Conservation (phyloP, 2,113 vertebrate species). For the Delphinus delphis region DNA sequence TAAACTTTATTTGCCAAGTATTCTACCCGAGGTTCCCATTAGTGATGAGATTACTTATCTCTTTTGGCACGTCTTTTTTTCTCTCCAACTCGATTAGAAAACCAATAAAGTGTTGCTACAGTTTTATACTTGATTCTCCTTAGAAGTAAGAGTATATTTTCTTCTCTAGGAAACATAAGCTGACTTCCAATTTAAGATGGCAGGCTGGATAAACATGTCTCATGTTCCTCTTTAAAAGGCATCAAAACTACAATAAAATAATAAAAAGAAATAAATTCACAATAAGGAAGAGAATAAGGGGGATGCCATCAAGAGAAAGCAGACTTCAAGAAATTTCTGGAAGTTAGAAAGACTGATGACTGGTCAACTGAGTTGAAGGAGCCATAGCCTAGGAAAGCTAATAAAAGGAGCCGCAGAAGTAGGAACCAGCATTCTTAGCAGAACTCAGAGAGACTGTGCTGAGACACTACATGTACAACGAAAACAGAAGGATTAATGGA, state of each 20-base stretch:
- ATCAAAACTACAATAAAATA: not conserved
- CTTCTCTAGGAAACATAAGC: not conserved
- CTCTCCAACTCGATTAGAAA: not conserved
- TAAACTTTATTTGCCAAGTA: not conserved
- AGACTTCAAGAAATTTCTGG: not conserved
- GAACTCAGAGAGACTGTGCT: not conserved
- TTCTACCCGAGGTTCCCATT: not conserved
- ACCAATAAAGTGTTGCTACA: not conserved
- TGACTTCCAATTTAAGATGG: not conserved
- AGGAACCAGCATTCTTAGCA: not conserved
- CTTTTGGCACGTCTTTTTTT: not conserved
- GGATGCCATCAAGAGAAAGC: not conserved
- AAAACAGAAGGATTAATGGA: not conserved
- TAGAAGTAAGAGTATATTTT: not conserved
- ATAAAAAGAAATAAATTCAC: not conserved
- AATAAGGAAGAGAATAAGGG: not conserved
- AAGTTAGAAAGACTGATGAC: not conserved
- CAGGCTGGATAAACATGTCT: not conserved
- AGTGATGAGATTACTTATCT: not conserved
- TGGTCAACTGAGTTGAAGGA: not conserved
- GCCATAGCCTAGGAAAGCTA: not conserved
- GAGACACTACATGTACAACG: not conserved
- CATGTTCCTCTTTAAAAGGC: not conserved
- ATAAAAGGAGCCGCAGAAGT: not conserved
- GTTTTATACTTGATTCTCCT: not conserved